Percentiles rank a stretch among this genome's conserved stretches.
These are phyloP conservation scores for Cephalopholis sonnerati DNA, from an alignment of 2,113 vertebrate species.

Conservation along the genomic window DNA sequence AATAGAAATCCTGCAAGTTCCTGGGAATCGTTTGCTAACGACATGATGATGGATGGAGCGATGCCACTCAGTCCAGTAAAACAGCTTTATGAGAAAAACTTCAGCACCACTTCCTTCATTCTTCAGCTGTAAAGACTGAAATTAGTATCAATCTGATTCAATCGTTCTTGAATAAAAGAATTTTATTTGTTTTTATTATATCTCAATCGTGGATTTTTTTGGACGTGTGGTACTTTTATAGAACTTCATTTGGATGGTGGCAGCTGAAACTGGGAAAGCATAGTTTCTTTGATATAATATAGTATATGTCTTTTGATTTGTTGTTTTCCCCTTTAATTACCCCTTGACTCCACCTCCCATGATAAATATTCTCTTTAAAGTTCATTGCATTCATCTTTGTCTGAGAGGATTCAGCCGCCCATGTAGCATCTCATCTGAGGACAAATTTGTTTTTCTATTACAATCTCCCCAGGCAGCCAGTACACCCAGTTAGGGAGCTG, in stretches of 20 bases:
- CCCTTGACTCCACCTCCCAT: constrained; percentile 22
- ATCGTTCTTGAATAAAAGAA: constrained; percentile 35
- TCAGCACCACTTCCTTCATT: constrained; percentile 69
- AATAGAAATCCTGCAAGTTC: constrained; percentile 63
- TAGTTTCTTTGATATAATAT: constrained; percentile 36
- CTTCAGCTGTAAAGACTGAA: constrained; percentile 63
- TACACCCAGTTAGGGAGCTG: constrained; percentile 30
- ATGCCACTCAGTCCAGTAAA: constrained; percentile 70
- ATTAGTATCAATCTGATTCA: constrained; percentile 65
- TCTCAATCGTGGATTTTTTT: constrained; percentile 18
- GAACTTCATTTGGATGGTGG: constrained; percentile 33
- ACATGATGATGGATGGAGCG: constrained; percentile 73
- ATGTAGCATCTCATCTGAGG: constrained; percentile 19
- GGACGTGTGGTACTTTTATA: constrained; percentile 45
- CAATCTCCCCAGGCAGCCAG: constrained; percentile 26
- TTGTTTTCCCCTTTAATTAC: constrained; percentile 21
- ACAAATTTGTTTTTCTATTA: constrained; percentile 46
- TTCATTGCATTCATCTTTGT: constrained; percentile 32
- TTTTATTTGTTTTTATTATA: constrained; percentile 52
- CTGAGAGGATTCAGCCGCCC: constrained; percentile 48
- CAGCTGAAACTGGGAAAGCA: constrained; percentile 10
- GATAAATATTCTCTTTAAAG: constrained; percentile 23
- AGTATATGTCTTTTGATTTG: constrained; percentile 14
- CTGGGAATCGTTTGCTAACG: constrained; percentile 65
- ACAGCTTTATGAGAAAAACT: constrained; percentile 72